A percentile compares a stretch with the other conserved stretches of the same genome.
Conservation (phyloP, 2,113 vertebrate genomes). For the Brachyhypopomus occidentalis region DNA sequence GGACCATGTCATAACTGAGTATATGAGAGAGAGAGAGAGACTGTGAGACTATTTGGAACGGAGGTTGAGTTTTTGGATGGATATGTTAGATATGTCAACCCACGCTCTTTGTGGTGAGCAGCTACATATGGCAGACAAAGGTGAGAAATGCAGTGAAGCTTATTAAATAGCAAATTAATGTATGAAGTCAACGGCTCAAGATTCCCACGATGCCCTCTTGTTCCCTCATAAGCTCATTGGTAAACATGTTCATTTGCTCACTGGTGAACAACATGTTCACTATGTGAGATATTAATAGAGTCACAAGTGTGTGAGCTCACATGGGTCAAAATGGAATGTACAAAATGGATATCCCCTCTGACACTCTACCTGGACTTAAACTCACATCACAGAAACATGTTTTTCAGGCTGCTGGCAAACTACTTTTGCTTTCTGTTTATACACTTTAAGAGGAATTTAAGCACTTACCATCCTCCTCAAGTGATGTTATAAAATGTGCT, state of each 20-base stretch:
- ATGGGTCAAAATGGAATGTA: neutral
- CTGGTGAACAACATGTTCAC: constrained; percentile 11
- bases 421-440: no score
- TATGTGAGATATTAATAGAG: constrained; percentile 33
- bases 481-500: no score
- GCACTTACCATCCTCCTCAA: no score
- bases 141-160: no score
- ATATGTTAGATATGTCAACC: no score
- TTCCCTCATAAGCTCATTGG: neutral
- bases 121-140: no score
- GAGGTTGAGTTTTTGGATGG: no score
- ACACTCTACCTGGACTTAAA: neutral
- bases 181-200: neutral
- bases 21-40: constrained; percentile 24
- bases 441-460: no score
- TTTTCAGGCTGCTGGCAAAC: no score
- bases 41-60: neutral
- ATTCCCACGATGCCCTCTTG: constrained; percentile 15
- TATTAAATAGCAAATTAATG: no score
- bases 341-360: no score
- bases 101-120: no score
- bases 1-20: constrained; percentile 97
- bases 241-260: neutral
- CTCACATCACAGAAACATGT: neutral
- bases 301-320: neutral